These are phyloP conservation scores for Chrysaora quinquecirrha DNA, from an alignment of 30 jellyfish, hydroid and myxozoan species.

Conservation along the genomic window DNA sequence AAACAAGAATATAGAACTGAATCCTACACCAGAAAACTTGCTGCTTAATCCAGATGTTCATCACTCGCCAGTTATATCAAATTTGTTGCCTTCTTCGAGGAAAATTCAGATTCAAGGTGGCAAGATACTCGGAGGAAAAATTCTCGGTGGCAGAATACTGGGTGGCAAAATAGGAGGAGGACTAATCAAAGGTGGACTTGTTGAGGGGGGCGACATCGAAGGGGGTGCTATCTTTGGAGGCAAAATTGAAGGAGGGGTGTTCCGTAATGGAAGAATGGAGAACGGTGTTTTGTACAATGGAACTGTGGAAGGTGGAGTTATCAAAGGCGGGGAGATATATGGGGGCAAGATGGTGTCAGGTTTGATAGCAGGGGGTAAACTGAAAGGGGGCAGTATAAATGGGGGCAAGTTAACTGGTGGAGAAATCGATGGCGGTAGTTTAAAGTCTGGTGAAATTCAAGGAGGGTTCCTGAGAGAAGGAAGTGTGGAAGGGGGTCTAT, in stretches of 20 bases:
- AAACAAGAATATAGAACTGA: not conserved
- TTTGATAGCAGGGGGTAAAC: slow-evolving; percentile 79
- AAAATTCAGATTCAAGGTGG: slow-evolving; percentile 41
- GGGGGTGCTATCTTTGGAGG: slow-evolving; percentile 93
- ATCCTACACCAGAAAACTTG: not conserved
- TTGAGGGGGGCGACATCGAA: slow-evolving; percentile 87
- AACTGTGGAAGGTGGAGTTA: slow-evolving; percentile 82
- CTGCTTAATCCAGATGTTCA: not conserved
- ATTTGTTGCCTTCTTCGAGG: not conserved
- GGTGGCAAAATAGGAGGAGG: slow-evolving; percentile 90
- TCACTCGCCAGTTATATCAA: not conserved
- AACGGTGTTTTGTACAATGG: slow-evolving; percentile 82
- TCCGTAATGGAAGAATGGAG: slow-evolving; percentile 82
- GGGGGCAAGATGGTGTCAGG: slow-evolving; percentile 92
- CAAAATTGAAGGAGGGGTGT: slow-evolving; percentile 70
- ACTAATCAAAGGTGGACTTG: slow-evolving; percentile 79
- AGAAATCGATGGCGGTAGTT: slow-evolving; percentile 89
- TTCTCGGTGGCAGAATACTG: slow-evolving; percentile 65
- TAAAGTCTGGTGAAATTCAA: slow-evolving; percentile 81
- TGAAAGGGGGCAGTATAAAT: slow-evolving; percentile 82
- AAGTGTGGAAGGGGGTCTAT: slow-evolving; percentile 92
- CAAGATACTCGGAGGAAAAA: slow-evolving; percentile 74
- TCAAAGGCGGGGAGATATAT: slow-evolving; percentile 76
- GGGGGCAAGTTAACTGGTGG: slow-evolving; percentile 93
- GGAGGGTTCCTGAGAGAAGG: slow-evolving; percentile 91